phyloP scores from a whole-genome alignment of 2,113 vertebrate species.

The Diglossa brunneiventris region DNA sequence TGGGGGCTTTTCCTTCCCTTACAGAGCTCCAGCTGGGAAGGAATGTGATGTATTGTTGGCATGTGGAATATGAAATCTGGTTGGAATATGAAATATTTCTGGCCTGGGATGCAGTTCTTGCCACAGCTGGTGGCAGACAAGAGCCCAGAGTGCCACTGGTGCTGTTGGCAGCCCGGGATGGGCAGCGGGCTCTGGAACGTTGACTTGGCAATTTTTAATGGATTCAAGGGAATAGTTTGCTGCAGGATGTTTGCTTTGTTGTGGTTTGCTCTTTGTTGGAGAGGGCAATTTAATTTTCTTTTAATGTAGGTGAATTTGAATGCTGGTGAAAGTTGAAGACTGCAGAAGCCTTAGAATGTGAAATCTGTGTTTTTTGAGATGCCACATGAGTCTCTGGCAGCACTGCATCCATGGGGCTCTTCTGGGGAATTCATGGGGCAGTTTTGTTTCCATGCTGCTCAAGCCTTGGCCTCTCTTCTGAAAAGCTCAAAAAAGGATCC shows the following conservation, averaged over 20 bases:
- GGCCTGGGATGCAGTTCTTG: not conserved
- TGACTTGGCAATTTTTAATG: constrained; percentile 56
- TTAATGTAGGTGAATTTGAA: constrained; percentile 58
- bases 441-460: not conserved
- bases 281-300: constrained; percentile 57
- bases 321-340: constrained; percentile 59
- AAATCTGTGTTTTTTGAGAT: not conserved
- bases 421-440: not conserved
- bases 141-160: not conserved
- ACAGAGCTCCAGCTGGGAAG: not conserved
- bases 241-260: constrained; percentile 60
- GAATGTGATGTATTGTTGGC: not conserved
- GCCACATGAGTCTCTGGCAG: not conserved
- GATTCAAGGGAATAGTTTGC: constrained; percentile 26
- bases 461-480: not conserved
- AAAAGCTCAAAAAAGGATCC: not conserved
- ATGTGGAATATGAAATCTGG: constrained; percentile 18
- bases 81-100: not conserved
- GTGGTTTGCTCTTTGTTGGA: constrained; percentile 49
- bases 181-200: constrained; percentile 7
- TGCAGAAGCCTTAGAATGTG: not conserved
- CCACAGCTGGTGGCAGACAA: not conserved
- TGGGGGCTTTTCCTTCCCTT: not conserved
- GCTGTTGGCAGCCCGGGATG: not conserved
- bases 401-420: not conserved